These are phyloP conservation scores for Himalopsyche anomala DNA, from an alignment of 2,888 invertebrate genomes.

Conservation along the genomic window DNA sequence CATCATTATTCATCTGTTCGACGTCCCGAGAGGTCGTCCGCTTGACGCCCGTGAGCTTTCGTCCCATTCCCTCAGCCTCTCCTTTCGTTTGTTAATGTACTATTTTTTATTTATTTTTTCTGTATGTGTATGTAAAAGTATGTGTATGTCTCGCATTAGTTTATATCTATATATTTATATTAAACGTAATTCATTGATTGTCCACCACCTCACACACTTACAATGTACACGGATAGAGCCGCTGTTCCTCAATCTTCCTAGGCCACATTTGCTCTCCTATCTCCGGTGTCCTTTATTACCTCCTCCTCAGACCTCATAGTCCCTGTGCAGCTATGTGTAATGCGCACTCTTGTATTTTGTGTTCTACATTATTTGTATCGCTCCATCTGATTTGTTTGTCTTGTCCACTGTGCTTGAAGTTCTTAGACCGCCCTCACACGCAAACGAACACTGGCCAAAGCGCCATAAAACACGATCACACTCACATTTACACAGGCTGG, in stretches of 20 bases:
- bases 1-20: conserved; percentile 48
- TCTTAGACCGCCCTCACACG: conserved; percentile 58
- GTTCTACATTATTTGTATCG: conserved; percentile 64
- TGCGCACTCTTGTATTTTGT: conserved; percentile 63
- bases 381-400: conserved; percentile 64
- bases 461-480: conserved; percentile 49
- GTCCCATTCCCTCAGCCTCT: conserved; percentile 76
- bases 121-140: conserved; percentile 78
- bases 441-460: conserved; percentile 20
- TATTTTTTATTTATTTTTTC: conserved; percentile 69
- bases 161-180: conserved; percentile 58
- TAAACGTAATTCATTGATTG: conserved; percentile 46
- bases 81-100: conserved; percentile 66
- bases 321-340: conserved; percentile 55
- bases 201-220: conserved; percentile 60
- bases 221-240: conserved; percentile 47
- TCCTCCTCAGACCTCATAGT: not conserved
- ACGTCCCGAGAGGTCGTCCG: conserved; percentile 54
- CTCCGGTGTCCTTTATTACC: conserved; percentile 68
- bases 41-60: conserved; percentile 67
- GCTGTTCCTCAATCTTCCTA: not conserved
- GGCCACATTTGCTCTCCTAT: not conserved
- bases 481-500: conserved; percentile 55
- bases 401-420: conserved; percentile 64
- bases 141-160: conserved; percentile 73